A percentile compares a stretch with the other conserved stretches of the same genome.
phyloP scores from a whole-genome alignment of 2,113 vertebrate species.

The Donacobius atricapilla region DNA sequence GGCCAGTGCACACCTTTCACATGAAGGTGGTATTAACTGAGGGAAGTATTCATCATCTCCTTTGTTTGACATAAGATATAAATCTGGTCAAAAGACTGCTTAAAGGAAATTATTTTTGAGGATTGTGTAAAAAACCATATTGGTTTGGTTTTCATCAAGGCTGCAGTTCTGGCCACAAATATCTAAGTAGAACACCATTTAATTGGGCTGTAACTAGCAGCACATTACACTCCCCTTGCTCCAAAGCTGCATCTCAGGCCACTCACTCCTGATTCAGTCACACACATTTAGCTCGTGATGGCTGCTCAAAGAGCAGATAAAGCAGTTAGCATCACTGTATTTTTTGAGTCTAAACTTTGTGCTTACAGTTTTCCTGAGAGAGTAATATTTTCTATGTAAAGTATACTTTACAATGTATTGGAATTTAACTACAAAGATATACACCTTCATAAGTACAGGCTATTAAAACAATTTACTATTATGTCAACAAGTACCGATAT shows the following conservation, averaged over 20 bases:
- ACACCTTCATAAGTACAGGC: conserved; percentile 61
- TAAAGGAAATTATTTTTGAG: conserved; percentile 44
- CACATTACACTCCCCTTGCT: not conserved
- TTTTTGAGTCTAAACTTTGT: conserved; percentile 42
- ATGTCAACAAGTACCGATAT: conserved; percentile 53
- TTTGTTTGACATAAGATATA: conserved; percentile 14
- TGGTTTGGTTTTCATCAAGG: conserved; percentile 13
- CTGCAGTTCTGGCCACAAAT: conserved; percentile 8
- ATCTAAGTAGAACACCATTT: conserved; percentile 6
- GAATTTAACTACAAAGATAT: conserved; percentile 68
- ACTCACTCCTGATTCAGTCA: not conserved
- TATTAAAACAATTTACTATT: conserved; percentile 71
- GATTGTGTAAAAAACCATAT: not conserved
- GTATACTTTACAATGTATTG: conserved; percentile 49
- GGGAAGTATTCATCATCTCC: not conserved
- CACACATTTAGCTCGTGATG: not conserved
- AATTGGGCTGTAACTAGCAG: conserved; percentile 27
- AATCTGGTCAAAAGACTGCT: not conserved
- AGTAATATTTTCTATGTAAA: conserved; percentile 54
- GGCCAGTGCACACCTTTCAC: not conserved
- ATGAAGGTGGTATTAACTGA: conserved; percentile 16
- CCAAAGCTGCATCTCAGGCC: not conserved
- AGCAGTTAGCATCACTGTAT: not conserved
- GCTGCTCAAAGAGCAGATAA: conserved; percentile 34
- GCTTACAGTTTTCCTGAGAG: conserved; percentile 61